Conservation (phyloP, 2,113 vertebrate genomes). For the Ictidomys tridecemlineatus region DNA sequence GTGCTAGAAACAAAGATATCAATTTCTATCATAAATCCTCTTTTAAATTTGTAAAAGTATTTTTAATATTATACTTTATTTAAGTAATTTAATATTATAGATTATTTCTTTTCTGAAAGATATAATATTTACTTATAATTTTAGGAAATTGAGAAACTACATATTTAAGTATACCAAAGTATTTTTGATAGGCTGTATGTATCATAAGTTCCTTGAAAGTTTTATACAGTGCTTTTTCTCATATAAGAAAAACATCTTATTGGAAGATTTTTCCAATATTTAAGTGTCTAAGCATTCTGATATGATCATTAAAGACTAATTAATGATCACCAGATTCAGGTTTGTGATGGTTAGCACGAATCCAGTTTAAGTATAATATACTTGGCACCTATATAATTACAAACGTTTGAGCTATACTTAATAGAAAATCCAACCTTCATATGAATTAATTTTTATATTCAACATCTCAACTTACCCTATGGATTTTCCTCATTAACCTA, state of each 20-base stretch:
- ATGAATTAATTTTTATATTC: slow-evolving; percentile 46
- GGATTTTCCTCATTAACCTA: slow-evolving; percentile 52
- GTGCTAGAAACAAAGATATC: background rate
- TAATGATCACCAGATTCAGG: background rate
- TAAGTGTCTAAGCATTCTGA: background rate
- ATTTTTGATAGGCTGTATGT: slow-evolving; percentile 46
- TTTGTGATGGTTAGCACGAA: slow-evolving; percentile 13
- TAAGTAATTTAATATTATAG: background rate
- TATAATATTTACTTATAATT: slow-evolving; percentile 39
- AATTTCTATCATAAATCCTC: background rate
- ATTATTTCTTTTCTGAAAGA: slow-evolving; percentile 59
- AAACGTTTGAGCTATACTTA: slow-evolving; percentile 47
- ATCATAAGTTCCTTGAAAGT: slow-evolving; percentile 36
- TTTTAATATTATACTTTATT: slow-evolving; percentile 31
- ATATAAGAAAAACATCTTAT: background rate
- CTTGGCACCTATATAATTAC: background rate
- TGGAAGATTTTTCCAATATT: slow-evolving; percentile 11
- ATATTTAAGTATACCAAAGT: slow-evolving; percentile 30
- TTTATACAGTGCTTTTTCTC: slow-evolving; percentile 50
- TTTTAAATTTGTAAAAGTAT: slow-evolving; percentile 55
- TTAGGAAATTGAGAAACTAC: slow-evolving; percentile 40
- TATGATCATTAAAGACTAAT: background rate
- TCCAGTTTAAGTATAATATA: background rate
- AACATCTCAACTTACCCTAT: background rate
- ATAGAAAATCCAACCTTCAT: background rate